phyloP scores from a whole-genome alignment of 2,888 invertebrate genomes.

The Liposcelis brunnea region DNA sequence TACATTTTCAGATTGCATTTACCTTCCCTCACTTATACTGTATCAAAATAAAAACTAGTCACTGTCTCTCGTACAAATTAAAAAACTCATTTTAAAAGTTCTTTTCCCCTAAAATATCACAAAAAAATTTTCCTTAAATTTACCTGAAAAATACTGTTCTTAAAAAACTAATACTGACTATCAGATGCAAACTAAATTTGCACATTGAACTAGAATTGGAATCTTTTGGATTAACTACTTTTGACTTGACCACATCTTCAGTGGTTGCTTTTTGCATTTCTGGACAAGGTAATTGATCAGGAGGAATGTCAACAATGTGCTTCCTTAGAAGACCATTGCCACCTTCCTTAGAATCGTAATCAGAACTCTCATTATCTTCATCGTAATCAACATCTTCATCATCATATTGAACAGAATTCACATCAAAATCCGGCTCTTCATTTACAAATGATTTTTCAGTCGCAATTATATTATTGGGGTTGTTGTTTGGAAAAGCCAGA shows the following conservation, averaged over 20 bases:
- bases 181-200: too few species aligned
- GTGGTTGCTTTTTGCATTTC: constrained; percentile 21
- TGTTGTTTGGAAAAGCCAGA: constrained; percentile 7
- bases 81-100: too few species aligned
- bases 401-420: constrained; percentile 16
- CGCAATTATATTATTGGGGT: background rate
- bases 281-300: constrained; percentile 26
- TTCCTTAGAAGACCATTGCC: constrained; percentile 20
- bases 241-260: background rate
- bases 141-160: too few species aligned
- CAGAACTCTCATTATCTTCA: constrained; percentile 5
- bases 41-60: too few species aligned
- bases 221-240: too few species aligned
- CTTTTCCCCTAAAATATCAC: too few species aligned
- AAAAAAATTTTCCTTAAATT: too few species aligned
- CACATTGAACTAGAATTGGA: too few species aligned
- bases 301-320: constrained; percentile 20
- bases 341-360: constrained; percentile 15
- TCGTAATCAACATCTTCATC: constrained; percentile 17
- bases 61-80: too few species aligned
- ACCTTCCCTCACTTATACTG: too few species aligned
- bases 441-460: constrained; percentile 9
- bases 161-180: too few species aligned
- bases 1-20: too few species aligned
- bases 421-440: constrained; percentile 14